phyloP scores from a whole-genome alignment of 2,113 vertebrate genomes.

The Xenopus laevis region DNA sequence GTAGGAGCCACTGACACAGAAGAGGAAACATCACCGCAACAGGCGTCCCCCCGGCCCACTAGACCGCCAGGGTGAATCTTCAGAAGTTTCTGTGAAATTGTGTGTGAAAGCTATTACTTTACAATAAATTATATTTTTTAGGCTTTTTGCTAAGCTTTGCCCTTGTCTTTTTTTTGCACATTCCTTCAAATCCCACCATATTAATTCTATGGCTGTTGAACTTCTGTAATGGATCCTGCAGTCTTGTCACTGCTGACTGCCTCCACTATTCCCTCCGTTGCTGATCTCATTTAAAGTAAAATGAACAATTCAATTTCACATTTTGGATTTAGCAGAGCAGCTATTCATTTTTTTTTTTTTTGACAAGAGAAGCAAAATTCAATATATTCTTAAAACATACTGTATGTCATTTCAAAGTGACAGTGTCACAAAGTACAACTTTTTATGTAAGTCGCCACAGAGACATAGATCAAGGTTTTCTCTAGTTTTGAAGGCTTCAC shows the following conservation, averaged over 20 bases:
- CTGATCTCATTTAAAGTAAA: conserved; percentile 42
- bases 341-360: conserved; percentile 43
- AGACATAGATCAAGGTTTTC: too few relatives aligned
- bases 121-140: neutral
- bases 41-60: too few relatives aligned
- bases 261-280: conserved; percentile 26
- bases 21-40: too few relatives aligned
- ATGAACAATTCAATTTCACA: conserved; percentile 45
- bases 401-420: conserved; percentile 39
- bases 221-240: conserved; percentile 34
- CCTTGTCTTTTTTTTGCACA: conserved; percentile 14
- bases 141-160: neutral
- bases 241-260: conserved; percentile 43
- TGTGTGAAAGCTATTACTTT: conserved; percentile 15
- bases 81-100: conserved; percentile 13
- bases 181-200: conserved; percentile 11
- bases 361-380: conserved; percentile 17
- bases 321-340: conserved; percentile 42
- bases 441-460: conserved; percentile 9
- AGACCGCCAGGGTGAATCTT: too few relatives aligned
- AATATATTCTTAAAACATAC: conserved; percentile 25
- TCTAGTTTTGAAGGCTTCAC: too few relatives aligned
- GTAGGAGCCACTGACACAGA: too few relatives aligned
- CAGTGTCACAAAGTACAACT: conserved; percentile 39
- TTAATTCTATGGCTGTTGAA: conserved; percentile 41